phyloP scores from a whole-genome alignment of 2,888 invertebrate genomes.

The Chelonus formosanus region DNA sequence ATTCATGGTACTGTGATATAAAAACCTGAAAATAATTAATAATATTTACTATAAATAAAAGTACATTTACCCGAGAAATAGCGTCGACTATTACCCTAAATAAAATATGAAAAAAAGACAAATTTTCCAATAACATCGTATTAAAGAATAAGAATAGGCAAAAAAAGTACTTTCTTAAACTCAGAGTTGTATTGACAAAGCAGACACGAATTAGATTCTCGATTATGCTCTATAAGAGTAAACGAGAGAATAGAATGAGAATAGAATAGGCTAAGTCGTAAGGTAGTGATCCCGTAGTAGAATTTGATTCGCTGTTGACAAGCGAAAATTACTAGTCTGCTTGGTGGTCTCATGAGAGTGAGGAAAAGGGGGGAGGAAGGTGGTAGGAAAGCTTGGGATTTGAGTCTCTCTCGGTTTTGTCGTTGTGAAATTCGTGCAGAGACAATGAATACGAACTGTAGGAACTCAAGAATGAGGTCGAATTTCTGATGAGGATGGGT shows the following conservation, averaged over 20 bases:
- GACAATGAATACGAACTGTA: slow-evolving; percentile 38
- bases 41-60: too few species aligned
- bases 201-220: too few species aligned
- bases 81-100: too few species aligned
- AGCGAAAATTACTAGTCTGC: slow-evolving; percentile 36
- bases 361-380: background rate
- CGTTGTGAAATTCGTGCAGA: slow-evolving; percentile 26
- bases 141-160: background rate
- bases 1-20: too few species aligned
- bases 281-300: slow-evolving; percentile 31
- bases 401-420: slow-evolving; percentile 10
- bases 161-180: background rate
- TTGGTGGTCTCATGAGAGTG: slow-evolving; percentile 2
- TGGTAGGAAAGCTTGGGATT: slow-evolving; percentile 9
- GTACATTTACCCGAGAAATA: too few species aligned
- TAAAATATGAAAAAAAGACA: too few species aligned
- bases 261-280: slow-evolving; percentile 26
- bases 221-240: background rate
- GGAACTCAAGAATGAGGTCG: slow-evolving; percentile 45
- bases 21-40: too few species aligned
- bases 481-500: slow-evolving; percentile 65
- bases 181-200: background rate
- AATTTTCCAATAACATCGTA: too few species aligned
- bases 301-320: slow-evolving; percentile 35
- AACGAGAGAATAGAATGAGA: background rate